phyloP scores from a whole-genome alignment of 2,888 invertebrate species.

The Philaethria dido region DNA sequence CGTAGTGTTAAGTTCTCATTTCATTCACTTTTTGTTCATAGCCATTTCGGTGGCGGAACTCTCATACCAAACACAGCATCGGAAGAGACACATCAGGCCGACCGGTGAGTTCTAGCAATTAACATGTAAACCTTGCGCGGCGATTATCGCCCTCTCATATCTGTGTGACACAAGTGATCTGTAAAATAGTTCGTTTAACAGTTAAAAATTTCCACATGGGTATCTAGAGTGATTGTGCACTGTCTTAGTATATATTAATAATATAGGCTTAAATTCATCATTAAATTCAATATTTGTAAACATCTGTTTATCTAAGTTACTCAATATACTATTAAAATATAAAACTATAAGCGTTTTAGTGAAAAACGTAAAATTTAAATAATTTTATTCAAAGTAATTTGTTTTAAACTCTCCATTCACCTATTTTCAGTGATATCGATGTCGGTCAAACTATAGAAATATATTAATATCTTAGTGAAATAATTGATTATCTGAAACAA shows the following conservation, averaged over 20 bases:
- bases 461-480: constrained; percentile 8
- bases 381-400: neutral
- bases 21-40: constrained; percentile 67
- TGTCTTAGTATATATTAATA: no score
- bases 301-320: no score
- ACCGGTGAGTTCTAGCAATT: constrained; percentile 63
- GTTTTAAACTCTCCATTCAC: neutral
- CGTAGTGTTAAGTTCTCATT: constrained; percentile 68
- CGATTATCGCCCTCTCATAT: constrained; percentile 32
- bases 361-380: neutral
- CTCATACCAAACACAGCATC: constrained; percentile 50
- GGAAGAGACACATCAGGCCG: constrained; percentile 62
- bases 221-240: neutral
- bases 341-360: neutral
- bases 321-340: no score
- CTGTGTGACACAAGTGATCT: constrained; percentile 23
- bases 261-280: no score
- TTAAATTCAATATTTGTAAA: no score
- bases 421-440: neutral
- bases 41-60: constrained; percentile 78
- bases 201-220: constrained; percentile 7
- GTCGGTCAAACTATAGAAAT: neutral
- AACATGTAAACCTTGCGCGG: constrained; percentile 38
- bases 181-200: constrained; percentile 12
- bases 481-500: neutral